These are phyloP conservation scores for Hypselothyrea guttata DNA, from an alignment of 2,888 invertebrate species.

Conservation along the genomic window DNA sequence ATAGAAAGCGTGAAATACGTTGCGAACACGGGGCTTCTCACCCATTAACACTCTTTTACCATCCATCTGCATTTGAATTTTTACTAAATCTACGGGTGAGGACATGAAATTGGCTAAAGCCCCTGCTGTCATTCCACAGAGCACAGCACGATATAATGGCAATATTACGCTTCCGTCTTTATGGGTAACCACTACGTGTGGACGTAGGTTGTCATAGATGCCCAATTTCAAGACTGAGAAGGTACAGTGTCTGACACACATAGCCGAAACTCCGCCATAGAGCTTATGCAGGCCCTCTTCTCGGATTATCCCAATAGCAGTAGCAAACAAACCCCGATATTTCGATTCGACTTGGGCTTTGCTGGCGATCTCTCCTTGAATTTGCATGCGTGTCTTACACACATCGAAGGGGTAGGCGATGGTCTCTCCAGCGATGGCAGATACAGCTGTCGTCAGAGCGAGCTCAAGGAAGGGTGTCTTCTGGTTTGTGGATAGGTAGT, in stretches of 20 bases:
- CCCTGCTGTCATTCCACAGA: slow-evolving; percentile 23
- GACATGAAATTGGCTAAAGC: slow-evolving; percentile 65
- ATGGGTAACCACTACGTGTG: slow-evolving; percentile 6
- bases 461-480: slow-evolving; percentile 19
- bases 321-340: slow-evolving; percentile 29
- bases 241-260: slow-evolving; percentile 24
- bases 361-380: slow-evolving; percentile 32
- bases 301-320: slow-evolving; percentile 14
- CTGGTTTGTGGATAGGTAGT: slow-evolving; percentile 12
- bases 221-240: slow-evolving; percentile 31
- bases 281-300: slow-evolving; percentile 31
- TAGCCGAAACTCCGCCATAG: slow-evolving; percentile 38
- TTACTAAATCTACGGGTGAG: slow-evolving; percentile 93
- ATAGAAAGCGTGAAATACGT: slow-evolving; percentile 88
- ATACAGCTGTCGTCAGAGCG: slow-evolving; percentile 15
- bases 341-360: not conserved
- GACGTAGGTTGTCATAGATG: slow-evolving; percentile 25
- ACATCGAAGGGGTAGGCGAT: slow-evolving; percentile 39
- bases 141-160: slow-evolving; percentile 11
- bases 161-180: slow-evolving; percentile 9
- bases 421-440: slow-evolving; percentile 28
- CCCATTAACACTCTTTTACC: slow-evolving; percentile 90
- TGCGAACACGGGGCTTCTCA: slow-evolving; percentile 86
- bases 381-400: slow-evolving; percentile 39
- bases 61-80: slow-evolving; percentile 96